phyloP scores from a whole-genome alignment of 2,113 vertebrate genomes.

The Ptilorrhoa leucosticta region DNA sequence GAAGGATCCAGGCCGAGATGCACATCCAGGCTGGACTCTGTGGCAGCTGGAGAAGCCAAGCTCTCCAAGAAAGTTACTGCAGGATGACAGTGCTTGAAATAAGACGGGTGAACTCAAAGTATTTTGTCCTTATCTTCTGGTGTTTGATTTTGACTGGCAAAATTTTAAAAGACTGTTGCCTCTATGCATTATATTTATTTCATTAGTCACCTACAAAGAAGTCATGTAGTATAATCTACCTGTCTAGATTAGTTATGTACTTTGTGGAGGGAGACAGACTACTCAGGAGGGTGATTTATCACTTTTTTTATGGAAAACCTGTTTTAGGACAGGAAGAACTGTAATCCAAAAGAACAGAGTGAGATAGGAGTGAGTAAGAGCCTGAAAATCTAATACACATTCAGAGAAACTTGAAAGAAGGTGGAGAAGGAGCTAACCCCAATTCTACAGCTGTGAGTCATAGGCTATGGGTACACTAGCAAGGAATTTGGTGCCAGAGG shows the following conservation, averaged over 20 bases:
- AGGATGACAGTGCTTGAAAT: background rate
- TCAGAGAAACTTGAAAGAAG: background rate
- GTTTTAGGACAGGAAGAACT: background rate
- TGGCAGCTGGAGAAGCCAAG: background rate
- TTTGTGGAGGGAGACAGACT: background rate
- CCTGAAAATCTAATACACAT: background rate
- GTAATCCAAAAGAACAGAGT: background rate
- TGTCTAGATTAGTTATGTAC: background rate
- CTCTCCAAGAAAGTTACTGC: background rate
- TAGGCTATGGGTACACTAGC: background rate
- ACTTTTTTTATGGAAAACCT: background rate
- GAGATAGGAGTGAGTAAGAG: background rate
- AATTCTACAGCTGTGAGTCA: constrained; percentile 20
- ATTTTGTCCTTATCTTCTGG: background rate
- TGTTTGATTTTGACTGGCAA: background rate
- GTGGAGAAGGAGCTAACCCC: constrained; percentile 1
- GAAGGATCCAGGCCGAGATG: background rate
- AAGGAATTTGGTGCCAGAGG: background rate
- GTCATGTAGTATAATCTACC: background rate
- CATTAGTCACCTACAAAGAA: background rate
- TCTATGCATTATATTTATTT: background rate
- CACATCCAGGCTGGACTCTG: background rate
- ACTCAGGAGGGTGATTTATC: background rate
- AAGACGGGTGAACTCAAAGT: background rate
- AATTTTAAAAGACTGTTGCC: background rate